Evolutionary conservation across 1,140 invertebrate species (phyloP), one percentile per base, ranked within the genome.

Genomic region (Drosophila malerkotliana): DNA sequence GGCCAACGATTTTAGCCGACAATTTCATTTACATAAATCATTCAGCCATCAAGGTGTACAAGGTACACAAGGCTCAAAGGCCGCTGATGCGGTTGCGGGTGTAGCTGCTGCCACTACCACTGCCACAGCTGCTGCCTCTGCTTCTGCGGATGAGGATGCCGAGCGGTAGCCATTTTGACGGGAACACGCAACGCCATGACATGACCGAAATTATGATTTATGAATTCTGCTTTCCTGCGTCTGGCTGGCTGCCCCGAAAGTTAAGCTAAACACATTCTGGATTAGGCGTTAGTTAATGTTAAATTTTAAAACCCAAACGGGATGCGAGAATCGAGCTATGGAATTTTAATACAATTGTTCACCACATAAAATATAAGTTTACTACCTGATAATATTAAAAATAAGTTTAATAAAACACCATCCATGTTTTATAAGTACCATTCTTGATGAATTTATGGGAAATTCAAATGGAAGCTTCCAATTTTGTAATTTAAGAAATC

Each of bases 1-100:
- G 61, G 78, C 45, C 32, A 62, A 47, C 68, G 47, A 58, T 44
- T 63, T 69, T 62, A 30, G 62, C 72, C 56, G 73, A 66, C 62
- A 84, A 71, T 80, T 84, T 80, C 41, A 80, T 85, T 84, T 77
- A 63, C 81, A 84, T 84, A 84, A 85, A 85, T 84, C 81, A 84
- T 75, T 80, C 68, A 66, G 64, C 62, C 77, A 64, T 66, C 81
- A 77, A 71, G 81, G 63, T 84, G 63, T 60, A 21, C 21, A 21
- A 21, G 21, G 21, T 21, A 64, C 62, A 52, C 41, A 44, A 7
- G 7, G 14, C 2, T 15, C 41, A 18, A 44, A 44, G 41, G 41
- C 41, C 15, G 41, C 41, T 18, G 41, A 44, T 44, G 41, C 14
- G n/a, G 41, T 44, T 44, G 41, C 14, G 41, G 41, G 14, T 44